Evolutionary conservation across 1,140 invertebrate genomes (phyloP), one percentile per base, ranked within the genome.

Genomic region (Antheraea pernyi): DNA sequence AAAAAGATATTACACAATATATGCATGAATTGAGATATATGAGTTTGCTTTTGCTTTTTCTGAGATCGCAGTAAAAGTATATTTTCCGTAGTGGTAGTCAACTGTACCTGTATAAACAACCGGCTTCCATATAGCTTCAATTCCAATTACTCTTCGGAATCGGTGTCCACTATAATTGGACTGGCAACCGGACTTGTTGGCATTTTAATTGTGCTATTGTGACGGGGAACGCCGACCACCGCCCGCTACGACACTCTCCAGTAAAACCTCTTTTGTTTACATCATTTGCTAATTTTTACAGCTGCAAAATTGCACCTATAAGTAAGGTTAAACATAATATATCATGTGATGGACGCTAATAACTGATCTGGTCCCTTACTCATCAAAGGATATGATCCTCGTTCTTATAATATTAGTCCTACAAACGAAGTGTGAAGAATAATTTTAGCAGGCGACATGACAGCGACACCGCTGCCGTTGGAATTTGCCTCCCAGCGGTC

Each of bases 141-240:
- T 87, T 81, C 86, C 89, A 91, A 91, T 91, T 90, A 91, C 89
- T 91, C 84, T 84, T 84, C 79, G 86, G 83, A 88, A 91, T 91
- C 88, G 88, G 86, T 89, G 87, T 91, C 83, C 87, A 81, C 82
- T 89, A 86, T 91, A 91, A 91, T 91, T 91, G 89, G 89, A 89
- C 89, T 91, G 87, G 86, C 86, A 83, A 84, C 84, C 79, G 83
- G 86, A 90, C 88, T 91, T 91, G 89, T 91, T 91, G 89, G 89
- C 88, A 91, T 91, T 91, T 91, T 91, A 91, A 91, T 91, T 91
- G 89, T 91, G 87, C 89, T 83, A 90, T 91, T 91, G 89, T 91
- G 89, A 89, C 83, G 89, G 75, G 37, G 78, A 72, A 86, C 85
- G 82, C 77, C 80, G 78, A 70, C 76, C 79, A 77, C 73, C 81